A percentile compares a stretch with the other conserved stretches of the same genome.
Evolutionary conservation across 64 coral and sea anemone genomes (phyloP).

Genomic region (Pocillopora verrucosa): DNA sequence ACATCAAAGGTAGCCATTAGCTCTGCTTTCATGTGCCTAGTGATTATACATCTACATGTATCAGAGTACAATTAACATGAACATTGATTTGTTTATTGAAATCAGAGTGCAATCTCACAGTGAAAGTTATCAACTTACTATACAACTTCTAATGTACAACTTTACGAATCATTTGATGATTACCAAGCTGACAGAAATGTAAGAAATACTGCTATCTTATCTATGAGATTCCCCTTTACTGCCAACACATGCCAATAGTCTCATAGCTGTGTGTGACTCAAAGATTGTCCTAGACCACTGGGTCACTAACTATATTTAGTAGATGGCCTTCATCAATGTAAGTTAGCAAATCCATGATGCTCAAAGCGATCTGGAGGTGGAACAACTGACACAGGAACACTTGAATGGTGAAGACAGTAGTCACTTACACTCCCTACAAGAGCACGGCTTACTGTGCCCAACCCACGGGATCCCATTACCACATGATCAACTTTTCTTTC

Average conservation of each 20-base stretch:
- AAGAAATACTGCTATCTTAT: neutral
- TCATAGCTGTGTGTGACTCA: neutral
- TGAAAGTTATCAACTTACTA: too few relatives aligned
- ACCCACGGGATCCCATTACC: conserved; percentile 78
- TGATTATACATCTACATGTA: too few relatives aligned
- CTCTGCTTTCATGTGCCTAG: too few relatives aligned
- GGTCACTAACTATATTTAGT: neutral
- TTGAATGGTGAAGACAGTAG: conserved; percentile 76
- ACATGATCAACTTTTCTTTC: conserved; percentile 75
- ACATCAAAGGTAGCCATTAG: too few relatives aligned
- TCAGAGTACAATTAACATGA: too few relatives aligned
- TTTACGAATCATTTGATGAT: neutral
- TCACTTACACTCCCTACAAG: conserved; percentile 88
- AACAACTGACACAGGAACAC: conserved; percentile 71
- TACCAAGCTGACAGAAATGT: neutral
- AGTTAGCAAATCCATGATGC: conserved; percentile 52
- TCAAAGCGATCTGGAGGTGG: conserved; percentile 64
- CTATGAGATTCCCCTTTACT: neutral
- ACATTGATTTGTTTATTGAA: neutral
- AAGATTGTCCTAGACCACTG: neutral
- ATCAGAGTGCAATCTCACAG: too few relatives aligned
- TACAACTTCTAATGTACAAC: neutral
- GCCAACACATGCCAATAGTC: neutral
- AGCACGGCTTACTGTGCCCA: conserved; percentile 71
- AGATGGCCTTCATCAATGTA: neutral